These are phyloP conservation scores for Azemiops feae DNA, from an alignment of 2,113 vertebrate genomes.

Conservation along the genomic window DNA sequence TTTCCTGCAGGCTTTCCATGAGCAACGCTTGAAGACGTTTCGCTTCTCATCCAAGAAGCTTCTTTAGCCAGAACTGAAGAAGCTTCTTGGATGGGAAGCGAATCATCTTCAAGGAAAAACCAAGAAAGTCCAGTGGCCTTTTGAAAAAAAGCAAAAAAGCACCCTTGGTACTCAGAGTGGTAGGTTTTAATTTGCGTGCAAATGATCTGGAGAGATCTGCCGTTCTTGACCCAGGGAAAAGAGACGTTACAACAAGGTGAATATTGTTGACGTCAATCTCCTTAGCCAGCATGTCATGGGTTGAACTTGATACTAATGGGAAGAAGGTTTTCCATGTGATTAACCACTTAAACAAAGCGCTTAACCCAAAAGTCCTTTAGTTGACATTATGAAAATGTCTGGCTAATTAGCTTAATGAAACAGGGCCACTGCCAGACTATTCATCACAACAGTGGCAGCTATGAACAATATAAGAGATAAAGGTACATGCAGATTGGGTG, in stretches of 20 bases:
- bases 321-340: neutral
- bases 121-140: neutral
- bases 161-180: neutral
- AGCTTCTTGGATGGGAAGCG: neutral
- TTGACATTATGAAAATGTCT: neutral
- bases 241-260: neutral
- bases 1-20: no score
- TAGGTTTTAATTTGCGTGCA: neutral
- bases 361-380: slow-evolving; percentile 27
- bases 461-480: neutral
- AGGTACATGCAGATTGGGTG: neutral
- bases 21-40: neutral
- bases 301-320: neutral
- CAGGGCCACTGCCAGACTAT: neutral
- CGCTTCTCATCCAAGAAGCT: neutral
- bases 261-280: neutral
- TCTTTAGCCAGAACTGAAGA: no score
- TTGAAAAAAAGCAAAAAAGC: no score
- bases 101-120: neutral
- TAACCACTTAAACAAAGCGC: neutral
- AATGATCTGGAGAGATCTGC: neutral
- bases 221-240: neutral
- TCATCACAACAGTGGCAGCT: neutral
- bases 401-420: slow-evolving; percentile 32
- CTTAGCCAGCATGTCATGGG: neutral